phyloP scores from a whole-genome alignment of 2,888 invertebrate genomes.

The Apotomis capreana region DNA sequence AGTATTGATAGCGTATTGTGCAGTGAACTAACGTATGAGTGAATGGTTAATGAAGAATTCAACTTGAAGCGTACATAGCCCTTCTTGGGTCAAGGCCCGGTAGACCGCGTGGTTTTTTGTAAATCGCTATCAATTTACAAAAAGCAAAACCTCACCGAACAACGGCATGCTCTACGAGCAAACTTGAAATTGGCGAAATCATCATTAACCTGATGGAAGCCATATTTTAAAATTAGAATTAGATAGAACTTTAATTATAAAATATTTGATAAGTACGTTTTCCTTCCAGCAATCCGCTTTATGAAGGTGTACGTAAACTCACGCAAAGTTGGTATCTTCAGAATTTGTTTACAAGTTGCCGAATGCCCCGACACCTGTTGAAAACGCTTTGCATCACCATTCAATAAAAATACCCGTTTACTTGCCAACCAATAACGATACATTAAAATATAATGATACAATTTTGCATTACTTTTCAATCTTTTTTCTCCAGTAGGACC shows the following conservation, averaged over 20 bases:
- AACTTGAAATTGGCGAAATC: too few species aligned
- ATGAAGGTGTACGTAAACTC: slow-evolving; percentile 19
- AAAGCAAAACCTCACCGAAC: too few species aligned
- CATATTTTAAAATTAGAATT: too few species aligned
- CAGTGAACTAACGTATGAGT: too few species aligned
- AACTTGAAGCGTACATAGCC: too few species aligned
- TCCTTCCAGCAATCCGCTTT: slow-evolving; percentile 23
- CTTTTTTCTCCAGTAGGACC: background rate
- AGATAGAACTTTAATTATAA: background rate
- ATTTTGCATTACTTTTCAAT: background rate
- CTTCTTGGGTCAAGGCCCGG: too few species aligned
- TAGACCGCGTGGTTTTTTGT: too few species aligned
- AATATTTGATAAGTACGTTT: background rate
- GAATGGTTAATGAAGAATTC: too few species aligned
- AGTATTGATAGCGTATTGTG: too few species aligned
- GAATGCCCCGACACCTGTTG: slow-evolving; percentile 60
- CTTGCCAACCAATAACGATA: slow-evolving; percentile 6
- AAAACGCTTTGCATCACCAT: slow-evolving; percentile 51
- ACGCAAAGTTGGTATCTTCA: slow-evolving; percentile 52
- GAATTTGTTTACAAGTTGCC: slow-evolving; percentile 56
- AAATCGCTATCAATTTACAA: too few species aligned
- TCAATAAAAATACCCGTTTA: slow-evolving; percentile 56
- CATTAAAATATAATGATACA: slow-evolving; percentile 20
- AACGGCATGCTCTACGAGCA: too few species aligned
- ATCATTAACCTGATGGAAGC: too few species aligned